A percentile compares a stretch with the other conserved stretches of the same genome.
Conservation (phyloP, 1,140 invertebrate genomes). For the Papilio polytes region DNA sequence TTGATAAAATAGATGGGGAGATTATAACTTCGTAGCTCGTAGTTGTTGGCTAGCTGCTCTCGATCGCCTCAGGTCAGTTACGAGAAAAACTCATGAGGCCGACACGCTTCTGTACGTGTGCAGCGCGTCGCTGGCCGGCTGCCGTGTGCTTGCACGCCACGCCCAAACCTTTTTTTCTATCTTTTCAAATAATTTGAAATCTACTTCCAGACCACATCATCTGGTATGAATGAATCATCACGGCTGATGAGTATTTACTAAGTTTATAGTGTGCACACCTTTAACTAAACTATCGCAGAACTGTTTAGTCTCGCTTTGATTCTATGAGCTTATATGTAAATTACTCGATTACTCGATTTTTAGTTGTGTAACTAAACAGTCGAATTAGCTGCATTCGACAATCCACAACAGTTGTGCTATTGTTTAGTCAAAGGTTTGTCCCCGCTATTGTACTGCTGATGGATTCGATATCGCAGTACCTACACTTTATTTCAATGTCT, state of each 20-base stretch:
- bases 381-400: too few species aligned
- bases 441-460: too few species aligned
- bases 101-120: slow-evolving; percentile 53
- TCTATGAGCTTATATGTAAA: too few species aligned
- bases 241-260: background rate
- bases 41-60: slow-evolving; percentile 54
- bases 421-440: too few species aligned
- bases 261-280: background rate
- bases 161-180: background rate
- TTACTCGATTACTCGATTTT: too few species aligned
- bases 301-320: too few species aligned
- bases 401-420: too few species aligned
- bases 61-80: slow-evolving; percentile 70
- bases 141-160: background rate
- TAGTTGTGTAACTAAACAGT: too few species aligned
- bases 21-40: slow-evolving; percentile 48
- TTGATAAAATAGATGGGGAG: background rate
- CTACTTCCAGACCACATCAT: background rate
- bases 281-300: too few species aligned
- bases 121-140: background rate
- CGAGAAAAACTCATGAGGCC: slow-evolving; percentile 68
- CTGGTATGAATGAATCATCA: background rate
- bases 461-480: too few species aligned
- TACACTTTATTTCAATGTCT: too few species aligned
- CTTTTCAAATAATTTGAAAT: slow-evolving; percentile 13